Percentiles rank a stretch among this genome's conserved stretches.
Conservation (phyloP, 2,888 invertebrate genomes). For the Metalampra italica region DNA sequence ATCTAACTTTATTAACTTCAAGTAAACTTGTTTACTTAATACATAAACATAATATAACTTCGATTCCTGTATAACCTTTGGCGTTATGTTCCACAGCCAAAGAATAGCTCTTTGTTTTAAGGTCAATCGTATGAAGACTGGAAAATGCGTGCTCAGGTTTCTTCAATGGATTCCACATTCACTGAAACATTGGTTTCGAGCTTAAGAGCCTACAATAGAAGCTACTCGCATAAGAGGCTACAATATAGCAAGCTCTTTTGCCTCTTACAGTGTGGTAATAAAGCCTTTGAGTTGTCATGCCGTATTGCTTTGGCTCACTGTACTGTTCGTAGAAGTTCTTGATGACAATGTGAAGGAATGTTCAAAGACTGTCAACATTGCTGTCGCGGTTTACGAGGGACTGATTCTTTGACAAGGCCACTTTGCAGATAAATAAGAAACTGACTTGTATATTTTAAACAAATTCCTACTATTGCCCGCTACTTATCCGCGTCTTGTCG, state of each 20-base stretch:
- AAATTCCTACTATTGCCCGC: too few species aligned
- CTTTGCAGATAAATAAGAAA: too few species aligned
- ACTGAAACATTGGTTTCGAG: slow-evolving; percentile 31
- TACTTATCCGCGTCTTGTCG: too few species aligned
- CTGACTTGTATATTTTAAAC: too few species aligned
- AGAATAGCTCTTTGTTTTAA: slow-evolving; percentile 60
- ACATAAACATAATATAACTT: too few species aligned
- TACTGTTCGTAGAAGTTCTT: slow-evolving; percentile 5
- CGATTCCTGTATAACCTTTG: slow-evolving; percentile 26
- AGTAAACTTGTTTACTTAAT: neutral
- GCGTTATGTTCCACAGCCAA: slow-evolving; percentile 35
- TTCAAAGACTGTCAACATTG: neutral
- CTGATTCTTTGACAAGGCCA: too few species aligned
- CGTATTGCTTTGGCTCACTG: slow-evolving; percentile 3
- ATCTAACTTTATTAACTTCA: neutral
- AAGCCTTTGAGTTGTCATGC: neutral
- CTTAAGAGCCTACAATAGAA: slow-evolving; percentile 9
- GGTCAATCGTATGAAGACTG: slow-evolving; percentile 44
- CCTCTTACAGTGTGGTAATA: neutral
- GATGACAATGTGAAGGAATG: slow-evolving; percentile 1
- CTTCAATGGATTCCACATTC: slow-evolving; percentile 49
- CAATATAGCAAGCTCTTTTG: neutral
- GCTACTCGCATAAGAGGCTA: neutral
- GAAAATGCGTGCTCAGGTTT: slow-evolving; percentile 46
- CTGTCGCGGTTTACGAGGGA: too few species aligned